Evolutionary conservation across 2,797 vertebrate genomes (phyloP).

Genomic region (Etheostoma nigrum): DNA sequence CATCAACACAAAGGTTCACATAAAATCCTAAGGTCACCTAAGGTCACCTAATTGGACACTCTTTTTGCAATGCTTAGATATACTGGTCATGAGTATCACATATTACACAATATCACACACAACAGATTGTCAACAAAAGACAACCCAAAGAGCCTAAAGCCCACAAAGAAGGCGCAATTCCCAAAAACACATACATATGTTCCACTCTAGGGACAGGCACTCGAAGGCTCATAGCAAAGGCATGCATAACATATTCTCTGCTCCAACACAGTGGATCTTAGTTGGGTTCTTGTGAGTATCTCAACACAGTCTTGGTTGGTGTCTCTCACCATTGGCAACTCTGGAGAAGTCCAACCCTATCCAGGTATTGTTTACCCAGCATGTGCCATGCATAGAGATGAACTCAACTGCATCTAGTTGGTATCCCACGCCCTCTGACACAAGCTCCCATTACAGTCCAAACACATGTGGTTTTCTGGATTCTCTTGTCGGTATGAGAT

Average conservation of each 20-base stretch:
- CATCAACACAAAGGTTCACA: neutral
- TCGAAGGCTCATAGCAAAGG: neutral
- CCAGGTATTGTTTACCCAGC: neutral
- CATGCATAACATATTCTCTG: neutral
- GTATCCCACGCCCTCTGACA: neutral
- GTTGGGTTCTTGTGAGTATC: neutral
- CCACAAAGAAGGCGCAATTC: too few relatives aligned
- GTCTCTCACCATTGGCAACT: neutral
- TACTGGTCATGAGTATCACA: neutral
- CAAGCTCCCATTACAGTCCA: neutral
- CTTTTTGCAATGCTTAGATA: neutral
- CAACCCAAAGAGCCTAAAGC: neutral
- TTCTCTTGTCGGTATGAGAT: neutral
- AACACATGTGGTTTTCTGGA: neutral
- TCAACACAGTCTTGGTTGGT: neutral
- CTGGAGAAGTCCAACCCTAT: neutral
- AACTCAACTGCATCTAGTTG: neutral
- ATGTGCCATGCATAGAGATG: neutral
- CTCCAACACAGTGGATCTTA: neutral
- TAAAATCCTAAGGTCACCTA: neutral
- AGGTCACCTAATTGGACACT: neutral
- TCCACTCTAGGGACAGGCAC: neutral
- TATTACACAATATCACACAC: too few relatives aligned
- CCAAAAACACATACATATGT: neutral
- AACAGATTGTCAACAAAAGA: slow-evolving; percentile 2